A percentile compares a stretch with the other conserved stretches of the same genome.
phyloP scores from a whole-genome alignment of 1,140 invertebrate species.

The Drosophila nannoptera region DNA sequence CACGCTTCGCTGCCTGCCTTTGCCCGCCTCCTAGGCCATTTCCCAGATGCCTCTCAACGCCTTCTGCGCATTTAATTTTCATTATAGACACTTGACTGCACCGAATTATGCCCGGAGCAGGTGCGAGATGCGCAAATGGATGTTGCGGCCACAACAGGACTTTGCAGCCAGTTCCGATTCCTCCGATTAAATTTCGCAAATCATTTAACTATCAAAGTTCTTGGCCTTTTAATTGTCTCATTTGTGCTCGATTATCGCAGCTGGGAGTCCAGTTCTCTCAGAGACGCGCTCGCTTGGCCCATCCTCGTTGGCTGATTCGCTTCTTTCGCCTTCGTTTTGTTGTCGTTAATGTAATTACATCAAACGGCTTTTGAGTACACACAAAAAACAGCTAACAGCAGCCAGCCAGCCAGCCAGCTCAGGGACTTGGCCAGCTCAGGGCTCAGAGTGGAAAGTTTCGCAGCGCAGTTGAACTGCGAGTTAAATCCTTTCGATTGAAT shows the following conservation, averaged over 20 bases:
- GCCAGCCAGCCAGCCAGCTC: neutral
- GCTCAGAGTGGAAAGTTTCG: constrained; percentile 1
- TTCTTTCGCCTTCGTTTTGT: neutral
- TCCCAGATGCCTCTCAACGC: constrained; percentile 24
- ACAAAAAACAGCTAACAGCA: constrained; percentile 3
- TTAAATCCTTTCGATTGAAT: constrained; percentile 41
- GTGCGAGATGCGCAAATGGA: constrained; percentile 34
- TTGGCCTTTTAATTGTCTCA: constrained; percentile 1
- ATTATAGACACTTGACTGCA: constrained; percentile 71
- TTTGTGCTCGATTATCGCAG: no score
- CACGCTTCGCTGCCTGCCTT: constrained; percentile 57
- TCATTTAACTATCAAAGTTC: constrained; percentile 15
- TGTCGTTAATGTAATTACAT: constrained; percentile 20
- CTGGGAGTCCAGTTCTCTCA: no score
- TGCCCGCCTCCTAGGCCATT: constrained; percentile 43
- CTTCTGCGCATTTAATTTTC: constrained; percentile 70
- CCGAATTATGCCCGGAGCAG: constrained; percentile 35
- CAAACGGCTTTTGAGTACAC: constrained; percentile 1
- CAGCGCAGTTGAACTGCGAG: constrained; percentile 6
- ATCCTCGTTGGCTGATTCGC: no score
- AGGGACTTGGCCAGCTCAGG: neutral
- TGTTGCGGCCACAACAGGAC: neutral
- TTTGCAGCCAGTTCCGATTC: constrained; percentile 20
- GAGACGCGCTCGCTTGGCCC: neutral
- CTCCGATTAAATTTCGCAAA: constrained; percentile 19